Percentiles rank a stretch among this genome's conserved stretches.
phyloP scores from a whole-genome alignment of 2,888 invertebrate genomes.

The Dolomedes plantarius region DNA sequence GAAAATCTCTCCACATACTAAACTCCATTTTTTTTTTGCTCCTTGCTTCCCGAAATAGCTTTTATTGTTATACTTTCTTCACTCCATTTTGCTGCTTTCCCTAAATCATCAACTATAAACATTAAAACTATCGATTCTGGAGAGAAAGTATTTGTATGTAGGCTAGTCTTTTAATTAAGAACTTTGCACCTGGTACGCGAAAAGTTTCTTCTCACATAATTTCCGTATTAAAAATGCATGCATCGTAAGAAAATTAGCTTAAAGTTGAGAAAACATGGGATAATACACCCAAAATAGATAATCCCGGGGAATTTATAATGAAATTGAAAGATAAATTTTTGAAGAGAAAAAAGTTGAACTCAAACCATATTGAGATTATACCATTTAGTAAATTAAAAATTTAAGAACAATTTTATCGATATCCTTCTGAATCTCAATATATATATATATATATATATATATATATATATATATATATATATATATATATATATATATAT shows the following conservation, averaged over 20 bases:
- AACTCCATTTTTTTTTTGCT: neutral
- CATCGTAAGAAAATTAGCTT: neutral
- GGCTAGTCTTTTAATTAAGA: neutral
- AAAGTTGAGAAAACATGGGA: neutral
- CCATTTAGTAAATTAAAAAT: no score
- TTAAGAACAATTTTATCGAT: no score
- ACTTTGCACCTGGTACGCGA: neutral
- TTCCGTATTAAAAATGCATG: conserved; percentile 5
- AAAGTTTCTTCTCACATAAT: conserved; percentile 16
- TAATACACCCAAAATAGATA: no score
- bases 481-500: no score
- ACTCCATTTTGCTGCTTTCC: neutral
- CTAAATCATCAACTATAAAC: conserved; percentile 16
- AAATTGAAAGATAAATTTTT: neutral
- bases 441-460: no score
- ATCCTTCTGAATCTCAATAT: no score
- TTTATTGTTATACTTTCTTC: neutral
- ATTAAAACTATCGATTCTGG: conserved; percentile 2
- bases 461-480: no score
- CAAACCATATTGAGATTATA: no score
- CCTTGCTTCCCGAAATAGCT: neutral
- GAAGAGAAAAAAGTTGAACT: neutral
- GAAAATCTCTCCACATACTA: conserved; percentile 9
- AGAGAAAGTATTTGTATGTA: neutral
- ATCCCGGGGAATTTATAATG: no score